These are phyloP conservation scores for Tineola bisselliella DNA, from an alignment of 2,888 invertebrate genomes.

Conservation along the genomic window DNA sequence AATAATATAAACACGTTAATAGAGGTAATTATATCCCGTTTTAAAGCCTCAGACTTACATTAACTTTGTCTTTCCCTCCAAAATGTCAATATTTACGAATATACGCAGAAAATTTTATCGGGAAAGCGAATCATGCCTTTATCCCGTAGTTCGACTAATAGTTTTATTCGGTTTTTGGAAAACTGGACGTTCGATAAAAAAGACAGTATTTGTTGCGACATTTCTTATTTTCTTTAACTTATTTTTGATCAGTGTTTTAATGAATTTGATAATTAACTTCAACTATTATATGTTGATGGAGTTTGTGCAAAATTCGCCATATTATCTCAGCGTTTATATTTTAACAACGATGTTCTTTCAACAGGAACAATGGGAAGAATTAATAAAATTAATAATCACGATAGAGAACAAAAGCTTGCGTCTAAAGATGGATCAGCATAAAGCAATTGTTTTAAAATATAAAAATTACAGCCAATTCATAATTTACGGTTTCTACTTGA, in stretches of 20 bases:
- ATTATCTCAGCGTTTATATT: neutral
- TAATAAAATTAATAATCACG: neutral
- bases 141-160: neutral
- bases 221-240: neutral
- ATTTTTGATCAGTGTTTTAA: neutral
- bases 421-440: neutral
- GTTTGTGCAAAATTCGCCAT: neutral
- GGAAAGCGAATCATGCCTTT: neutral
- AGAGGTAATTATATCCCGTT: neutral
- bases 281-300: neutral
- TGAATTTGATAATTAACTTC: neutral
- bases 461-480: slow-evolving; percentile 2
- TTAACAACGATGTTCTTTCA: neutral
- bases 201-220: neutral
- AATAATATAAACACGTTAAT: neutral
- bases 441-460: neutral
- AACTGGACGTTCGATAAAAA: neutral
- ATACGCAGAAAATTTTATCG: neutral
- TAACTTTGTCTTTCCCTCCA: neutral
- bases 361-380: neutral
- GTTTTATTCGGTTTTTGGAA: neutral
- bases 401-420: neutral
- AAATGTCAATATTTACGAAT: neutral
- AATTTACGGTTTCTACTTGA: neutral
- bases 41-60: too few species aligned